These are phyloP conservation scores for Formica aserva DNA, from an alignment of 2,888 invertebrate species.

Conservation along the genomic window DNA sequence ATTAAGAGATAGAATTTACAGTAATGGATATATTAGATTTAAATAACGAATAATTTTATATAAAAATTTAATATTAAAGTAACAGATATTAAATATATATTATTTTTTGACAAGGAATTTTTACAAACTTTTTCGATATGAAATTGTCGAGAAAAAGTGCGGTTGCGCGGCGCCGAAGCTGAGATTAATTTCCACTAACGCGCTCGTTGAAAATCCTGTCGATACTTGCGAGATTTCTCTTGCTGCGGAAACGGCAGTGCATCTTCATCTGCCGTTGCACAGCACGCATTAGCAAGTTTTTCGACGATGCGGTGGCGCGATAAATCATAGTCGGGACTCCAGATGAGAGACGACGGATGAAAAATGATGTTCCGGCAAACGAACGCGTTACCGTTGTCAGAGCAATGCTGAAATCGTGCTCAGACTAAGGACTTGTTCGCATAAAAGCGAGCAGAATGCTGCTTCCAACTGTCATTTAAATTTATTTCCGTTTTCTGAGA, in stretches of 20 bases:
- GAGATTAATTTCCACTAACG: conserved; percentile 69
- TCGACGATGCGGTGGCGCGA: conserved; percentile 59
- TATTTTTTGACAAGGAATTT: neutral
- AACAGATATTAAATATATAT: conserved; percentile 15
- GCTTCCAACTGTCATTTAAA: conserved; percentile 27
- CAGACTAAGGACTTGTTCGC: conserved; percentile 27
- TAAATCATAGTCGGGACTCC: conserved; percentile 64
- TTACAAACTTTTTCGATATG: neutral
- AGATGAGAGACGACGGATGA: conserved; percentile 62
- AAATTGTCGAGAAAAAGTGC: conserved; percentile 30
- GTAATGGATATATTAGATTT: neutral
- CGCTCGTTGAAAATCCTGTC: conserved; percentile 56
- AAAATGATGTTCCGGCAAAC: conserved; percentile 61
- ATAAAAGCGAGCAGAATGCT: conserved; percentile 40
- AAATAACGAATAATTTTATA: neutral
- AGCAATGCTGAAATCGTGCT: conserved; percentile 58
- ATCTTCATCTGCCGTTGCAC: conserved; percentile 59
- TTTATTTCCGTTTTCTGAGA: conserved; percentile 2
- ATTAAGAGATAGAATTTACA: neutral
- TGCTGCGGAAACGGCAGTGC: conserved; percentile 53
- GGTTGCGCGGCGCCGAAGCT: neutral
- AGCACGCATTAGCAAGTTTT: conserved; percentile 71
- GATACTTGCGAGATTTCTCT: conserved; percentile 56
- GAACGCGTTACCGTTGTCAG: conserved; percentile 53
- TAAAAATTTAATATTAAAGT: conserved; percentile 26